Evolutionary conservation across 2,797 vertebrate genomes (phyloP).

Genomic region (Chloroceryle amazona): DNA sequence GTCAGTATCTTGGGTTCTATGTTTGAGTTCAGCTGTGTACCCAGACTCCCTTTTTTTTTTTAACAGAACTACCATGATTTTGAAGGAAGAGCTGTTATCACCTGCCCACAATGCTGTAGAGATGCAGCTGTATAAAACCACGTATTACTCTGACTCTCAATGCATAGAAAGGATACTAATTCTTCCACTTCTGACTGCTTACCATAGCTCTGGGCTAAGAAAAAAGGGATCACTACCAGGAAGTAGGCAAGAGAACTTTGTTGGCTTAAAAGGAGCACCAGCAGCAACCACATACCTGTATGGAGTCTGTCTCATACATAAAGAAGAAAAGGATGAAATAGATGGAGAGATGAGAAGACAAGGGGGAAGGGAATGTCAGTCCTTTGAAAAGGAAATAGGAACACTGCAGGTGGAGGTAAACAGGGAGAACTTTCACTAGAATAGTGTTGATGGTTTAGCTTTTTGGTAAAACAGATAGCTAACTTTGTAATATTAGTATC

Average conservation of each 20-base stretch:
- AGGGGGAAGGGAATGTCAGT: neutral
- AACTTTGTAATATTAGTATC: neutral
- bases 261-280: conserved; percentile 12
- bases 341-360: conserved; percentile 21
- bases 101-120: neutral
- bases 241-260: neutral
- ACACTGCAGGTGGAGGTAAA: neutral
- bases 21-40: neutral
- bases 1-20: neutral
- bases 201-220: conserved; percentile 4
- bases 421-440: neutral
- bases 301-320: neutral
- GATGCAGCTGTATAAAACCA: neutral
- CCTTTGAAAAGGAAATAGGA: neutral
- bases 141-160: neutral
- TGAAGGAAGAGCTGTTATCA: neutral
- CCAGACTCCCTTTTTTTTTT: neutral
- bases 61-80: neutral
- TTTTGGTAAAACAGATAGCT: neutral
- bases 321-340: neutral
- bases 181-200: neutral
- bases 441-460: neutral
- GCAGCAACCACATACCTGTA: neutral
- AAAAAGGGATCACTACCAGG: neutral
- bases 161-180: neutral